phyloP scores from a whole-genome alignment of 2,113 vertebrate genomes.

The Platycercus adscitus region DNA sequence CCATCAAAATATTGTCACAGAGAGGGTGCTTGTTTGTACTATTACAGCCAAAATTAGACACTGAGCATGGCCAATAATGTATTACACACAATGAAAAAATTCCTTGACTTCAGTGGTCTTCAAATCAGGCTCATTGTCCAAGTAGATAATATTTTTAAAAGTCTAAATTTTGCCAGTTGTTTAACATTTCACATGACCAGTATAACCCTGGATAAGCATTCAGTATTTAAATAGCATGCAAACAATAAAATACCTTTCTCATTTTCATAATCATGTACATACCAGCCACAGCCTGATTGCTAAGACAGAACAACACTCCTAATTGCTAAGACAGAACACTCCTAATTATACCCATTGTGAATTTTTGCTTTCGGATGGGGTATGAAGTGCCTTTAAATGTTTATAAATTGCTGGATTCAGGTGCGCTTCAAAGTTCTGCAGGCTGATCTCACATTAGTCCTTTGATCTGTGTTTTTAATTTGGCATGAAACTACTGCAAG shows the following conservation, averaged over 20 bases:
- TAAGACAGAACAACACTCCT: constrained; percentile 21
- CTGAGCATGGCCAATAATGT: not conserved
- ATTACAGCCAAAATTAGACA: not conserved
- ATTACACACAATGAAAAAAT: not conserved
- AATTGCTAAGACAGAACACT: constrained; percentile 35
- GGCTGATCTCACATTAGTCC: constrained; percentile 65
- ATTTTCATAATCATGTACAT: constrained; percentile 5
- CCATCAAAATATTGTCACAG: not conserved
- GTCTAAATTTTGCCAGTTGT: not conserved
- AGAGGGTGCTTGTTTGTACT: not conserved
- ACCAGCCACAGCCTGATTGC: constrained; percentile 22
- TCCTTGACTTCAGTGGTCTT: not conserved
- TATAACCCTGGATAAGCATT: not conserved
- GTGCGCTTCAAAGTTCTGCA: constrained; percentile 61
- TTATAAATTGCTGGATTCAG: constrained; percentile 25
- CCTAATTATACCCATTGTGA: constrained; percentile 47
- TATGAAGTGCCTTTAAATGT: not conserved
- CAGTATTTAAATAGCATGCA: not conserved
- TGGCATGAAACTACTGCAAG: constrained; percentile 70
- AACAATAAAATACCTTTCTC: not conserved
- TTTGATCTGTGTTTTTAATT: constrained; percentile 77
- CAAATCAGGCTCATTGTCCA: not conserved
- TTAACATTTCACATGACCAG: not conserved
- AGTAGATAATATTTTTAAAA: not conserved
- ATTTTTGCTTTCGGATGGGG: not conserved